Percentiles rank a stretch among this genome's conserved stretches.
Evolutionary conservation across 2,113 vertebrate genomes (phyloP).

Genomic region (Anser cygnoides): DNA sequence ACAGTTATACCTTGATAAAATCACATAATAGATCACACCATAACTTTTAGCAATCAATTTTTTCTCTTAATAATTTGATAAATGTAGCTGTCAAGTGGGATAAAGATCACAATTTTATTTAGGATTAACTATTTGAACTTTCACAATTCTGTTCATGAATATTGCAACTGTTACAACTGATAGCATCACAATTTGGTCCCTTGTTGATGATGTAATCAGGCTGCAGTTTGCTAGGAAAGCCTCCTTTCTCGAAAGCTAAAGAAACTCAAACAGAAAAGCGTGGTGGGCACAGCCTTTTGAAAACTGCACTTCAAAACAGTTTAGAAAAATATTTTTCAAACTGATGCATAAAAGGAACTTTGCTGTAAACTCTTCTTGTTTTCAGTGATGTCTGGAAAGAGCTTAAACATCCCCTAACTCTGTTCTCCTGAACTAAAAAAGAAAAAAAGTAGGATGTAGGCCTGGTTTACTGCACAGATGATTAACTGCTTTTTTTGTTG

Average conservation of each 20-base stretch:
- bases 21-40: conserved; percentile 70
- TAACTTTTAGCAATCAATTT: conserved; percentile 77
- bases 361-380: background rate
- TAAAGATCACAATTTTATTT: conserved; percentile 78
- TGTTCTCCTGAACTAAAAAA: background rate
- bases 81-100: conserved; percentile 76
- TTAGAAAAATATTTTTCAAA: conserved; percentile 4
- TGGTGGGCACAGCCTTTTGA: background rate
- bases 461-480: background rate
- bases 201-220: conserved; percentile 52
- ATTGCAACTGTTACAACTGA: conserved; percentile 55
- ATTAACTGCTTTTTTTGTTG: background rate
- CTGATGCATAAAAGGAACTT: background rate
- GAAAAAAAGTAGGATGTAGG: background rate
- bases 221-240: background rate
- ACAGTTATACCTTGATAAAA: conserved; percentile 70
- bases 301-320: background rate
- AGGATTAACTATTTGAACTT: conserved; percentile 73
- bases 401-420: background rate
- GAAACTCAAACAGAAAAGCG: background rate
- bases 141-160: conserved; percentile 70
- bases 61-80: conserved; percentile 79
- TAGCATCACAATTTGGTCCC: conserved; percentile 39
- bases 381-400: background rate
- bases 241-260: background rate